Base-by-base conservation (phyloP, 2,113 vertebrate species). In the Ptychochromis oligacanthus region DNA sequence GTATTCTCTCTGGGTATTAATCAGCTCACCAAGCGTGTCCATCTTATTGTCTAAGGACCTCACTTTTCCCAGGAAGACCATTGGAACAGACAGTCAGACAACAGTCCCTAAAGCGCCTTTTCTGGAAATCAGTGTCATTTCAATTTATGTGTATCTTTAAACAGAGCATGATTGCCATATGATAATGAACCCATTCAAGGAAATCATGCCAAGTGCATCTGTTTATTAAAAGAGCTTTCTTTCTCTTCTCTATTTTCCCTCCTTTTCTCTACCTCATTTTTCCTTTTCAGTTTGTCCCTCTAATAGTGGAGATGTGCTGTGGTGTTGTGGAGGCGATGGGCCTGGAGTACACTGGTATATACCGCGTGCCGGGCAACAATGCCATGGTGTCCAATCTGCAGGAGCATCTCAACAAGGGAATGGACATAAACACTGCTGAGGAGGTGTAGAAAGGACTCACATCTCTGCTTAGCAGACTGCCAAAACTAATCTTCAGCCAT, bases 311-410 rank as follows among this genome's bases (percentile, higher is more conserved):
- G 77, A 96, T 97, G 3, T 99, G 98, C 93, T 99, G 98, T 72
- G 95, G 90, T 14, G 93, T 98, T 77, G 98, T 99, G 89, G 98
- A 99, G 89, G 94, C 96, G 1, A 96, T 96, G 4, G 98, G 98
- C 24, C 93, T 99, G 91, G 98, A 99, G 82, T 98, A 97, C 93
- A 97, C 97, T 0, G 98, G 98, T 28, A 98, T 99, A 92, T 99
- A 99, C 93, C 94, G 98, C 0, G 98, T 99, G 26, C 98, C 98
- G 0, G 98, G 98, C 12, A 99, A 99, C 96, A 99, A 99, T 0
- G 98, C 98, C 0, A 97, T 98, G 91, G 98, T 99, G 84, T 97
- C 96, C 86, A 97, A 96, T 88, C 95, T 99, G 57, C 98, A 99
- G 93, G 98, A 99, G 62, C 97, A 99, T 87, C 97, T 99, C 84